Evolutionary conservation across 2,888 invertebrate species (phyloP).

Genomic region (Hanleya hanleyi): DNA sequence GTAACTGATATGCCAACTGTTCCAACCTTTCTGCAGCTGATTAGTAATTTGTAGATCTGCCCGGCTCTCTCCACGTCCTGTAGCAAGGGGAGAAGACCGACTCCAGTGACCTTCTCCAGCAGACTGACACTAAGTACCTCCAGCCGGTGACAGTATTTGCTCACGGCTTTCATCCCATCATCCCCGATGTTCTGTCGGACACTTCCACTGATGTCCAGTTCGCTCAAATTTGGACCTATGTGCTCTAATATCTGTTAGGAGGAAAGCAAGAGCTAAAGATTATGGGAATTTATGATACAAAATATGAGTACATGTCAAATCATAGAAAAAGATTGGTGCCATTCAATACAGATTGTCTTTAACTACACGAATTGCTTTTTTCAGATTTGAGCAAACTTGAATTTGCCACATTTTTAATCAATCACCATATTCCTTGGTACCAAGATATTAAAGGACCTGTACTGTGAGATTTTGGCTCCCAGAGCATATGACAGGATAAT

Average conservation of each 20-base stretch:
- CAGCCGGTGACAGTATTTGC: conserved; percentile 53
- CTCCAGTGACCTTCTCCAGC: conserved; percentile 49
- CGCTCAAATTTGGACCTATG: conserved; percentile 49
- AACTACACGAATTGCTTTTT: no score
- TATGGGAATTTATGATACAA: no score
- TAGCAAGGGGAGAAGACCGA: conserved; percentile 54
- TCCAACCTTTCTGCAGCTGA: conserved; percentile 58
- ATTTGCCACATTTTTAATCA: no score
- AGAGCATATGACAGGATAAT: no score
- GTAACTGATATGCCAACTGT: neutral
- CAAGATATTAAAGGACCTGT: no score
- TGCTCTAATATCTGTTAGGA: conserved; percentile 60
- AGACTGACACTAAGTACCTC: conserved; percentile 56
- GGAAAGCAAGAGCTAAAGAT: no score
- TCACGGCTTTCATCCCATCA: conserved; percentile 52
- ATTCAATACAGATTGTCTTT: no score
- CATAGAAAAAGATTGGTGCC: no score
- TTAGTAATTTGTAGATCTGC: conserved; percentile 45
- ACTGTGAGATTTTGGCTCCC: no score
- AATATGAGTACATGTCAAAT: no score
- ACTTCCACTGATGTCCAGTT: conserved; percentile 63
- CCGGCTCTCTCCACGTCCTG: conserved; percentile 46
- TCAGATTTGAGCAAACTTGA: no score
- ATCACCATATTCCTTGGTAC: no score
- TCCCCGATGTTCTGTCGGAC: conserved; percentile 54